Evolutionary conservation across 2,113 vertebrate genomes (phyloP), one percentile per base, ranked within the genome.

Genomic region (Stigmatopora nigra): DNA sequence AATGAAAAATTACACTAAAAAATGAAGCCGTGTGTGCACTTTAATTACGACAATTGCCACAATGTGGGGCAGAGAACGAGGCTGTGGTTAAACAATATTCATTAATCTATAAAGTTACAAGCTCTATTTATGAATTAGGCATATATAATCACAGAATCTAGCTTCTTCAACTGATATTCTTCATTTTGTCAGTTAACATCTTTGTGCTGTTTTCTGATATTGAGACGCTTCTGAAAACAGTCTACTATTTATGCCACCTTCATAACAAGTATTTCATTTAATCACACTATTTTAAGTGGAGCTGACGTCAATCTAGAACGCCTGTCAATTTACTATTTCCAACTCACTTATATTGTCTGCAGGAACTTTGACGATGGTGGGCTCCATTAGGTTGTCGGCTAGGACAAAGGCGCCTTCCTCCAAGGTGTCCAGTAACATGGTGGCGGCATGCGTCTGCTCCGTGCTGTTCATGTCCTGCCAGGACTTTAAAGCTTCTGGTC

Each of bases 391-490:
- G 86, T 99, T 99, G 88, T 99, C 97, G 44, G 97, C 97, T 17
- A 99, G 90, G 77, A 99, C 95, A 72, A 99, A 99, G 25, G 97
- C 97, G 11, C 97, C 96, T 89, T 99, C 97, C 89, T 99, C 96
- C 65, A 99, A 60, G 0, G 97, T 99, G 77, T 99, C 97, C 15
- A 98, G 92, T 83, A 99, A 86, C 97, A 99, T 98, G 3, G 97
- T 99, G 78, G 97, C 96, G 2, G 96, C 94, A 4, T 99, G 96
- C 0, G 95, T 95, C 88, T 98, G 96, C 80, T 98, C 96, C 0
- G 96, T 96, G 77, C 91, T 92, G 90, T 99, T 99, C 97, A 98
- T 99, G 85, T 98, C 95, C 47, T 90, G 93, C 97, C 97, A 99
- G 46, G 96, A 97, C 82, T 96, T 94, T 82, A 99, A 83, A 72